Evolutionary conservation across 2,888 invertebrate genomes (phyloP), one percentile per base, ranked within the genome.

Genomic region (Arge pagana): DNA sequence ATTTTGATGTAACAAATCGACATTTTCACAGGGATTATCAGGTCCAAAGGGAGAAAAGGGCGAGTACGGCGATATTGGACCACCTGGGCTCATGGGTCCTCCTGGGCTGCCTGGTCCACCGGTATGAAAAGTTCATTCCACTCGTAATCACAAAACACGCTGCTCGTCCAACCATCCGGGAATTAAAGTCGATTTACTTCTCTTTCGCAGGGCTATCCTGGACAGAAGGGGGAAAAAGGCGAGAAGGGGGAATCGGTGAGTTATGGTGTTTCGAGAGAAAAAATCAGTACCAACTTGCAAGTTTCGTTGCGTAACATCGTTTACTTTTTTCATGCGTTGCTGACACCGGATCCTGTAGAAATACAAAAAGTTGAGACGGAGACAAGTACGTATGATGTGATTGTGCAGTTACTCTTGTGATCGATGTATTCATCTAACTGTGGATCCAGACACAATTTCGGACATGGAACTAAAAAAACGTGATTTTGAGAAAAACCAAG

Each of bases 221-320:
- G 94, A 26, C 83, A 86, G 60, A 92, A 91, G 77, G 93, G 95
- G 21, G 93, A 93, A 67, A 93, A 92, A 72, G 93, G 95, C 26
- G 93, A 93, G 74, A 92, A 93, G 72, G 93, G 93, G 24, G 93
- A 94, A 82, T 92, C 92, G 85, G 93, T 93, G 82, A 87, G 87
- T 83, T 18, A 11, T 11, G 8, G 4, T 31, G n/a, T n/a, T n/a
- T n/a, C n/a, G n/a, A n/a, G n/a, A n/a, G n/a, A n/a, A n/a, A n/a
- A n/a, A n/a, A n/a, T n/a, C n/a, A n/a, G n/a, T n/a, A 7, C 28
- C 28, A 8, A 7, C 28, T 28, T 10, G 28, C 28, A 10, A 7
- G 28, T 28, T 28, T 7, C 58, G 58, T 58, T 63, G 57, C 58
- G 61, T 61, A 65, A 70, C 64, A 68, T 66, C 59, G 63, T 62